Percentiles rank a stretch among this genome's conserved stretches.
Conservation (phyloP, 2,797 vertebrate species). For the Fistularia commersonii region DNA sequence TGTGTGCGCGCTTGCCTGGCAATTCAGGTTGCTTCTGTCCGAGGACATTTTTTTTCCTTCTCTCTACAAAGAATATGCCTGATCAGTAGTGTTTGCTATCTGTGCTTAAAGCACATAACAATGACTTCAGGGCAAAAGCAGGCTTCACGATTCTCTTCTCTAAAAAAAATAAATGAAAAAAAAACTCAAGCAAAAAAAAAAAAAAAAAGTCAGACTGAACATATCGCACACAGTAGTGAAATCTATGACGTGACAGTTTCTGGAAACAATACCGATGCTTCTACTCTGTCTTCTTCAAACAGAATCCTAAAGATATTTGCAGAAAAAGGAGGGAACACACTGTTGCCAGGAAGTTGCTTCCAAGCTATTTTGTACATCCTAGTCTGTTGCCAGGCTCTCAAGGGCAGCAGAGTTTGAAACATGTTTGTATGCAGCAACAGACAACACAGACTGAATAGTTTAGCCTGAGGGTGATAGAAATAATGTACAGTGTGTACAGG, state of each 20-base stretch:
- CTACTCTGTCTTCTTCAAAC: not conserved
- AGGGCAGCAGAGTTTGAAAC: constrained; percentile 6
- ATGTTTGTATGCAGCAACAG: constrained; percentile 1
- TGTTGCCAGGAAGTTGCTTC: constrained; percentile 18
- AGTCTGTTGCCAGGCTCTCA: constrained; percentile 20
- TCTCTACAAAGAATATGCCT: no score
- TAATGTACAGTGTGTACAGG: not conserved
- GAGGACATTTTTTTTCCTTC: not conserved
- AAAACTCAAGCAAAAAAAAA: no score
- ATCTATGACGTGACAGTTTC: not conserved
- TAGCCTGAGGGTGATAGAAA: not conserved
- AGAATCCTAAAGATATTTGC: not conserved
- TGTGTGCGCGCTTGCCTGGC: not conserved
- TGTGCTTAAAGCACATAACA: constrained; percentile 30
- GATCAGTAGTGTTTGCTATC: constrained; percentile 26
- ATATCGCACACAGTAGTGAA: not conserved
- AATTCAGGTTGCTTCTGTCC: constrained; percentile 22
- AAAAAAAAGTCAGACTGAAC: no score
- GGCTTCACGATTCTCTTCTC: not conserved
- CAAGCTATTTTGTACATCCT: constrained; percentile 1
- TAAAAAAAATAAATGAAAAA: no score
- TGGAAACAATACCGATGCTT: not conserved
- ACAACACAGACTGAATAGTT: constrained; percentile 9
- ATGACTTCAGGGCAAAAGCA: constrained; percentile 23
- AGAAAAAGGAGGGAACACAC: no score